Evolutionary conservation across 2,888 invertebrate species (phyloP), one percentile per base, ranked within the genome.

Genomic region (Glomeris marginata): DNA sequence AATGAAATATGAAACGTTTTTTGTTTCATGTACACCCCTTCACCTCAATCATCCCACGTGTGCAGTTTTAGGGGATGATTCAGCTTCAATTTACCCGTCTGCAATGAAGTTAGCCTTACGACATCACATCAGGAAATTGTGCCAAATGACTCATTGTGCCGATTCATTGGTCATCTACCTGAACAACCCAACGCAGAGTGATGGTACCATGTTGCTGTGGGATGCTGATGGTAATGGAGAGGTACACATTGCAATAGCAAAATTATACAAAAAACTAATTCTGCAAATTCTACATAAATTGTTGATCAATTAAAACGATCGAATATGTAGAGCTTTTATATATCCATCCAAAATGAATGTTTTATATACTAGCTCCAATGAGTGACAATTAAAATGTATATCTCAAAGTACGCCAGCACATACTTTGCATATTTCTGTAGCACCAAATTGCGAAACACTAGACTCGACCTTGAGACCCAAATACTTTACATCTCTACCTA

Each of bases 111-210:
- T 68, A 16, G 68, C 68, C 13, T 58, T 73, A 49, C 59, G 72
- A n/a, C 68, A 69, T 52, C 71, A 72, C 58, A 54, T 72, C 10
- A 62, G 66, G 54, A 65, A 65, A n/a, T 55, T 72, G 53, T 73
- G 73, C 55, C 60, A 62, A 40, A 63, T 65, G 0, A 59, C 64
- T 1, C 67, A 69, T 53, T 73, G 72, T 55, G 69, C 69, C 1
- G 71, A 73, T 59, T 67, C 71, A 0, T 62, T 73, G 2, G 64
- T 72, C n/a, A 53, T 73, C 35, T 73, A 72, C 57, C 55, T 73
- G 53, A 71, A 71, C 59, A 69, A 66, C 52, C 72, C 72, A 1
- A 61, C 70, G 1, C 63, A 63, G 45, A 63, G 62, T 6, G 72
- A 72, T 53, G 72, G 72, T 2, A 64, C 68, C 2, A 62, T 65